Evolutionary conservation across 2,888 invertebrate species (phyloP), one percentile per base, ranked within the genome.

Genomic region (Pantelozetes paolii): DNA sequence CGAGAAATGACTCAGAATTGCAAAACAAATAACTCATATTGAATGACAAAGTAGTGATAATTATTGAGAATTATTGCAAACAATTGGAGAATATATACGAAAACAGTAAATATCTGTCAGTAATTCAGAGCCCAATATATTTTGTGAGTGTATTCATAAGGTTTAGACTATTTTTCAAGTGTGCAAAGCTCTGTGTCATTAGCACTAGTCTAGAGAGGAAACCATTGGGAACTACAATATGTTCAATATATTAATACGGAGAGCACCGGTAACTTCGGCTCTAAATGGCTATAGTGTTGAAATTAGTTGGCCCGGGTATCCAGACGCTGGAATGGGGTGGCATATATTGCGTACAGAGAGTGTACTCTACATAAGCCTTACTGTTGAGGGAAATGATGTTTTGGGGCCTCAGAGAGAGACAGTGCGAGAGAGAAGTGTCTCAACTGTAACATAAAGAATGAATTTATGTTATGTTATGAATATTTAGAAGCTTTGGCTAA

Each of bases 391-490:
- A 64, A 64, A 64, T 64, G 20, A 64, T 64, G 64, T 64, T 64
- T 57, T 64, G 20, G 64, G 64, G 36, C 36, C 64, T n/a, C 36
- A n/a, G n/a, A n/a, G n/a, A n/a, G n/a, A n/a, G n/a, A n/a, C n/a
- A n/a, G n/a, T n/a, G n/a, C 32, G 36, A 64, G 32, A 32, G 30
- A 2, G 32, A 64, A 36, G 9, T 64, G 64, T 64, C 64, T 64
- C 64, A 64, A 64, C 64, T 18, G 62, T 62, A 18, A 6, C 62
- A n/a, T 64, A 36, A 64, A 30, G 40, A 11, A 32, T 36, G 13
- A 64, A 64, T 64, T 62, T 62, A n/a, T 45, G 45, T 45, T 36
- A 36, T 57, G 57, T 64, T 64, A 36, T 64, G 64, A 64, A 64
- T 64, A 64, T 64, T 64, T 64, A 64, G 64, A n/a, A 64, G 36